Evolutionary conservation across 2,888 invertebrate genomes (phyloP).

Genomic region (Orthonychiurus folsomi): DNA sequence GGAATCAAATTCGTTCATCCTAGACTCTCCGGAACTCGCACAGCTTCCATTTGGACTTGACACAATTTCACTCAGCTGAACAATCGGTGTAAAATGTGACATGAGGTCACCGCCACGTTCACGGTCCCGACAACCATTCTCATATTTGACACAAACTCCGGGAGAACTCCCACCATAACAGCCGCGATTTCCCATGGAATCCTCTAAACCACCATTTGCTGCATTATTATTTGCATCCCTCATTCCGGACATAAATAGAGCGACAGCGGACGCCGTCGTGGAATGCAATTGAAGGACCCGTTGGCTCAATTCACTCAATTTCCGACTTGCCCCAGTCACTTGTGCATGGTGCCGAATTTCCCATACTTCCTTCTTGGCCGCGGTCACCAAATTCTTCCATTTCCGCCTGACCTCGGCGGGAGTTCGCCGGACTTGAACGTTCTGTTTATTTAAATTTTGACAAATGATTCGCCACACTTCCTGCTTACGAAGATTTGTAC

Average conservation of each 20-base stretch:
- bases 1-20: constrained; percentile 15
- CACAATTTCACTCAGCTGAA: neutral
- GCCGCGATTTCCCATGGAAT: no score
- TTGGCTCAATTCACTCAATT: constrained; percentile 39
- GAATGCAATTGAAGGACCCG: constrained; percentile 39
- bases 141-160: neutral
- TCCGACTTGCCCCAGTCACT: constrained; percentile 22
- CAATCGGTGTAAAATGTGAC: neutral
- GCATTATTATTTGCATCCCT: no score
- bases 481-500: constrained; percentile 39
- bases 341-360: constrained; percentile 38
- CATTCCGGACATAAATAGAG: neutral
- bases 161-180: no score
- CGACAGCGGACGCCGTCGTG: neutral
- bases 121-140: neutral
- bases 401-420: constrained; percentile 40
- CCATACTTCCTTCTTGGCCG: constrained; percentile 40
- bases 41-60: constrained; percentile 2
- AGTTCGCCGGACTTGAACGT: constrained; percentile 37
- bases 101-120: neutral
- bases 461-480: constrained; percentile 40
- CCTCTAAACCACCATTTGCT: no score
- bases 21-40: neutral
- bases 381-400: constrained; percentile 40
- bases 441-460: constrained; percentile 38